Base-by-base conservation (phyloP, 2,888 invertebrate species). In the Monopis laevigella region DNA sequence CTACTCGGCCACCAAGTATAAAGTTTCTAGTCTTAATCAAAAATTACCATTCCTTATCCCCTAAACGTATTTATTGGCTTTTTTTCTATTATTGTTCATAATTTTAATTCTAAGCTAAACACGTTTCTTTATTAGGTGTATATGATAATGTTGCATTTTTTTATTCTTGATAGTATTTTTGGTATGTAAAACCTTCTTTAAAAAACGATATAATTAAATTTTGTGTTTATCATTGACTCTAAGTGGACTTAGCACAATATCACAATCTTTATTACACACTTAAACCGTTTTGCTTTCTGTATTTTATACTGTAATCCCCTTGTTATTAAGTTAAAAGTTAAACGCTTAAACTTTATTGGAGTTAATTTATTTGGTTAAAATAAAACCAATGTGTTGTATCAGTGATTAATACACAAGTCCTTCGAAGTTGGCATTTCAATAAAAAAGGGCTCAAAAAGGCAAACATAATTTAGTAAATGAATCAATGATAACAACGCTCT, bases 191-290 rank as follows among this genome's bases (percentile, higher is more conserved):
- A n/a, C 21, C 10, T 11, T 21, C 18, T 39, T 49, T 64, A 69
- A 68, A 65, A 65, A 70, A 65, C 48, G 50, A 62, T 59, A 65
- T 73, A 75, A 74, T 75, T 74, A 55, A 65, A 73, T 73, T 69
- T 65, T 56, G 53, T 48, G 52, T 56, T 67, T 73, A 74, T 75
- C 73, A 56, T 48, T 43, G 10, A 47, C 47, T 54, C 48, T 70
- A 68, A 75, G 74, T 74, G 72, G 59, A 59, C 60, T 65, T 63
- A 17, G 10, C 14, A 17, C 17, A 10, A 14, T 2, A 32, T n/a
- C 12, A 29, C 29, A 29, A 11, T 6, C 7, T 2, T 17, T 17
- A 17, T 2, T 32, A 14, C 17, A 17, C 32, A 30, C 11, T 30
- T 30, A 32, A 30, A 3, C 24, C n/a, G n/a, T n/a, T n/a, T n/a